Conservation (phyloP, 2,888 invertebrate species). For the Drosophila algonquin region DNA sequence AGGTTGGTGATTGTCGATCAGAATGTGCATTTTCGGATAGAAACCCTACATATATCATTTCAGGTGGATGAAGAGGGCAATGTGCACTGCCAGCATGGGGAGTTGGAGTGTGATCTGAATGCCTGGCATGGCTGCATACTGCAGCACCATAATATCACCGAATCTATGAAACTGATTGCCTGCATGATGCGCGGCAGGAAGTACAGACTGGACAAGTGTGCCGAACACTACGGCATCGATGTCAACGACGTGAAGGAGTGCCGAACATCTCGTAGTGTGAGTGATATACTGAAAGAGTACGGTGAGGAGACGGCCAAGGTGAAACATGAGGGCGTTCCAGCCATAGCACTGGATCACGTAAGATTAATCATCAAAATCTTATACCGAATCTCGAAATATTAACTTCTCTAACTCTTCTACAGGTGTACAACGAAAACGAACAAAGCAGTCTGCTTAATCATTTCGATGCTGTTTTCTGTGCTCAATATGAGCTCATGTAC, state of each 20-base stretch:
- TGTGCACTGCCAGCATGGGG: slow-evolving; percentile 81
- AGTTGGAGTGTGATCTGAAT: slow-evolving; percentile 80
- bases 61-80: slow-evolving; percentile 35
- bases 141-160: slow-evolving; percentile 69
- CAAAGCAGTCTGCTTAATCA: slow-evolving; percentile 24
- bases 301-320: slow-evolving; percentile 72
- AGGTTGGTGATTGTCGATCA: slow-evolving; percentile 35
- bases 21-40: not conserved
- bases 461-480: slow-evolving; percentile 56
- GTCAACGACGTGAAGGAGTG: slow-evolving; percentile 71
- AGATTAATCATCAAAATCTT: slow-evolving; percentile 31
- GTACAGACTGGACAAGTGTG: slow-evolving; percentile 65
- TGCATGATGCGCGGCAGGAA: slow-evolving; percentile 76
- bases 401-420: not conserved
- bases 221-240: slow-evolving; percentile 62
- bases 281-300: slow-evolving; percentile 78
- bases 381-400: not conserved
- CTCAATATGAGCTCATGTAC: slow-evolving; percentile 50
- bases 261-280: slow-evolving; percentile 53
- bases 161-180: slow-evolving; percentile 74
- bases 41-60: not conserved
- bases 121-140: slow-evolving; percentile 82
- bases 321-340: slow-evolving; percentile 76
- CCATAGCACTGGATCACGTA: slow-evolving; percentile 78
- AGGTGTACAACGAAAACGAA: slow-evolving; percentile 38